Evolutionary conservation across 2,888 invertebrate genomes (phyloP).

Genomic region (Caenorhabditis imperialis): DNA sequence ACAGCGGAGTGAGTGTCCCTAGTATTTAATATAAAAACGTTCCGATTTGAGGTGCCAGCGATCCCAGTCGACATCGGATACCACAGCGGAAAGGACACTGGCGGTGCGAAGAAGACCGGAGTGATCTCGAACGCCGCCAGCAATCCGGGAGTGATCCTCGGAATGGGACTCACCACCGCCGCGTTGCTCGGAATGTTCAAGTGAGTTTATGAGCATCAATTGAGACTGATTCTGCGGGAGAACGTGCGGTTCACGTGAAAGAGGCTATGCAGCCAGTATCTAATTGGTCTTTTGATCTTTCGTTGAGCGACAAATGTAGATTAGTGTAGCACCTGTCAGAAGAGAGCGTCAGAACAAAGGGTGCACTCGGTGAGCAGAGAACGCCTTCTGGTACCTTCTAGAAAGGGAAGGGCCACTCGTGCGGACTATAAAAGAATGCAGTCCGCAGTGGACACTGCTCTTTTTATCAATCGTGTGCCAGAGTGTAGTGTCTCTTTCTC

Average conservation of each 20-base stretch:
- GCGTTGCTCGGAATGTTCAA: constrained; percentile 74
- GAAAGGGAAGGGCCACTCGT: neutral
- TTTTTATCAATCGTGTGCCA: constrained; percentile 10
- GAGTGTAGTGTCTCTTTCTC: constrained; percentile 18
- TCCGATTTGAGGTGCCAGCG: constrained; percentile 63
- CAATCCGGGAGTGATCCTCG: constrained; percentile 72
- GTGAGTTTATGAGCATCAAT: too few species aligned
- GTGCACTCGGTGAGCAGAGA: too few species aligned
- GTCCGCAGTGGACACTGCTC: neutral
- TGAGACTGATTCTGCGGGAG: too few species aligned
- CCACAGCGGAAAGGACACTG: constrained; percentile 60
- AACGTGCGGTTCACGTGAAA: too few species aligned
- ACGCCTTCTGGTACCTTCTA: too few species aligned
- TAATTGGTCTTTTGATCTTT: too few species aligned
- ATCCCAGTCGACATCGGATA: constrained; percentile 73
- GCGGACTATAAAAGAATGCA: neutral
- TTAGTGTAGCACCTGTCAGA: too few species aligned
- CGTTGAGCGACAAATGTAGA: too few species aligned
- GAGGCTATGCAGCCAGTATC: too few species aligned
- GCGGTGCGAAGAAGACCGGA: constrained; percentile 46
- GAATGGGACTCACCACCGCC: constrained; percentile 71
- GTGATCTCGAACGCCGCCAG: constrained; percentile 53
- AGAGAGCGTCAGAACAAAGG: too few species aligned
- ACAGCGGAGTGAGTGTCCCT: constrained; percentile 58
- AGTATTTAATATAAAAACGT: neutral